These are phyloP conservation scores for Parapsyche elsis DNA, from an alignment of 1,140 invertebrate genomes.

Conservation along the genomic window DNA sequence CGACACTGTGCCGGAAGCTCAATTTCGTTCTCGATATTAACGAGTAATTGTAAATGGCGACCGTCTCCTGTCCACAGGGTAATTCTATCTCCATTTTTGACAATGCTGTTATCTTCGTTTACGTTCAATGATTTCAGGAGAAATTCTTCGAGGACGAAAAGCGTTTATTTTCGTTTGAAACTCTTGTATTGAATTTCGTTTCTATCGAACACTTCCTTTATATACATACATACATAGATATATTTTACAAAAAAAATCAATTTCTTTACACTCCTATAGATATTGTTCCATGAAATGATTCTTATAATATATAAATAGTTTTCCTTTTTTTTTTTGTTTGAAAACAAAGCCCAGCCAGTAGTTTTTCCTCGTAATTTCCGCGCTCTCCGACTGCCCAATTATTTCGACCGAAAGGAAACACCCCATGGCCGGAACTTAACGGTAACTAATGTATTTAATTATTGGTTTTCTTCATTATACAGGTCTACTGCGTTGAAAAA, in stretches of 20 bases:
- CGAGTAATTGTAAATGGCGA: slow-evolving; percentile 31
- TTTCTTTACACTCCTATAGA: background rate
- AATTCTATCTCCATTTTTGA: background rate
- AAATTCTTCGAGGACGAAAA: no score
- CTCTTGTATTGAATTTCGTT: no score
- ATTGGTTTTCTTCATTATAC: slow-evolving; percentile 55
- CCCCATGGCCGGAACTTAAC: slow-evolving; percentile 47
- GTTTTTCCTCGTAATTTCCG: slow-evolving; percentile 25
- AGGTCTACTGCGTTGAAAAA: slow-evolving; percentile 51
- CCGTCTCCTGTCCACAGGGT: no score
- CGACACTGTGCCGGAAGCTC: slow-evolving; percentile 35
- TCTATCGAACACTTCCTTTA: no score
- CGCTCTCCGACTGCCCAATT: slow-evolving; percentile 34
- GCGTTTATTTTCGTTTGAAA: no score
- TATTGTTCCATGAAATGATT: no score
- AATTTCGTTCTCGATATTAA: slow-evolving; percentile 41
- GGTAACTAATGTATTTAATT: slow-evolving; percentile 55
- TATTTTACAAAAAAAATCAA: background rate
- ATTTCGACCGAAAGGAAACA: slow-evolving; percentile 38
- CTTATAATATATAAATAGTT: no score
- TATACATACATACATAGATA: background rate
- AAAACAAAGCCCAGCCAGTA: no score
- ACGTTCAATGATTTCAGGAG: background rate
- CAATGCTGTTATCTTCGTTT: background rate
- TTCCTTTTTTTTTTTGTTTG: no score